A percentile compares a stretch with the other conserved stretches of the same genome.
phyloP scores from a whole-genome alignment of 2,113 vertebrate species.

The Macrotus californicus region DNA sequence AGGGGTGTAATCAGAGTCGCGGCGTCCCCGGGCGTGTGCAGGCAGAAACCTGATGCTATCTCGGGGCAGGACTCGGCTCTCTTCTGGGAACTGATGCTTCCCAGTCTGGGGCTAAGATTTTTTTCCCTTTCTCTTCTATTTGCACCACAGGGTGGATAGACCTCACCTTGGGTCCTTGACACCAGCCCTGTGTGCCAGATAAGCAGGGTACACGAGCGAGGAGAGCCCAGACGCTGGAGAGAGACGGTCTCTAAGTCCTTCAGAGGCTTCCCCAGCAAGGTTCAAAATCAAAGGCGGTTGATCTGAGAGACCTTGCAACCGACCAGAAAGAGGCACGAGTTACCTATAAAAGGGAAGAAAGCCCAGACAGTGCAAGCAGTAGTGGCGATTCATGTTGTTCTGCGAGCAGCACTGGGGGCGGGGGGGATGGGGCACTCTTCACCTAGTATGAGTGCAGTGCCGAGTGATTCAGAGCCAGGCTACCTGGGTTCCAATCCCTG shows the following conservation, averaged over 20 bases:
- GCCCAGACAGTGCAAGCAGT: accelerated
- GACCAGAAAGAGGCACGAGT: accelerated
- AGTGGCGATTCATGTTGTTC: accelerated
- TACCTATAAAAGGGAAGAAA: neutral
- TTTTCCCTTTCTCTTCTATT: neutral
- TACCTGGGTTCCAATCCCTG: neutral
- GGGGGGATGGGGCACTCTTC: neutral
- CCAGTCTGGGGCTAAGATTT: neutral
- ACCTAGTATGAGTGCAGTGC: accelerated
- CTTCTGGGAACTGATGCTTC: neutral
- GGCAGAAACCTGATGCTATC: neutral
- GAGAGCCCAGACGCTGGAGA: neutral
- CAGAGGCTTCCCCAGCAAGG: neutral
- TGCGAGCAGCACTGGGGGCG: accelerated
- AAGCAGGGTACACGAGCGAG: neutral
- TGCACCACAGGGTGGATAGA: neutral
- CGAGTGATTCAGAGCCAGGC: neutral
- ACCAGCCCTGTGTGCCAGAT: neutral
- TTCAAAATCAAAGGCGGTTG: neutral
- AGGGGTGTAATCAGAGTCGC: neutral
- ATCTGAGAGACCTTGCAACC: neutral
- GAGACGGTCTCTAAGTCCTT: neutral
- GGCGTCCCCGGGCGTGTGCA: neutral
- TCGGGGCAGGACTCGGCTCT: neutral
- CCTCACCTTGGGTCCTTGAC: neutral